Conservation (phyloP, 2,888 invertebrate species). For the Conomelus anceps region DNA sequence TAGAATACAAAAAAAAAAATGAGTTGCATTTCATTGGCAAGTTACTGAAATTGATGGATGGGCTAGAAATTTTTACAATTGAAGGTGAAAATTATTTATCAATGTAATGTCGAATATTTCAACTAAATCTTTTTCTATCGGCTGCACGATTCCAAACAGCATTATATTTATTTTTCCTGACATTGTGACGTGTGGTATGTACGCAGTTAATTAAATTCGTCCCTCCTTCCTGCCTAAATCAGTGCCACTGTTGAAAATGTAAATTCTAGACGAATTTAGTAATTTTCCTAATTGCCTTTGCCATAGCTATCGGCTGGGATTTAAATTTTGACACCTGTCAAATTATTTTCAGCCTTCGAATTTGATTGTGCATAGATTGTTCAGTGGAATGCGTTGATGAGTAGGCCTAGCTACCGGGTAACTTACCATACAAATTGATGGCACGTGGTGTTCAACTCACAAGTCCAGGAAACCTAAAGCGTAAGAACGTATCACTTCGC, state of each 20-base stretch:
- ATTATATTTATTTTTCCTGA: not conserved
- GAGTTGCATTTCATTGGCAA: no score
- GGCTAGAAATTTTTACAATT: no score
- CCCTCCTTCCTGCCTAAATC: not conserved
- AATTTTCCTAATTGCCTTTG: not conserved
- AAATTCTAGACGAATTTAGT: not conserved
- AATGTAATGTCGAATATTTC: no score
- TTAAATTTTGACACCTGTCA: not conserved
- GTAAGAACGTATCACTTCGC: no score
- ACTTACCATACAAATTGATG: not conserved
- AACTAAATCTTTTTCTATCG: no score
- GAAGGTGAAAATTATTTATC: no score
- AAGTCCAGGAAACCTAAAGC: no score
- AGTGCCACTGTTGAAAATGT: not conserved
- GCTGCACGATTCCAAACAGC: not conserved
- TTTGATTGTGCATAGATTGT: not conserved
- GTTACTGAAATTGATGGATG: no score
- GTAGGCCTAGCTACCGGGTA: not conserved
- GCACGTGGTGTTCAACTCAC: not conserved
- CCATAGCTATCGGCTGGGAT: not conserved
- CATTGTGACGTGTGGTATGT: not conserved
- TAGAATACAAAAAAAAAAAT: no score
- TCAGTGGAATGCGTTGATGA: not conserved
- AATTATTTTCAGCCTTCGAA: not conserved
- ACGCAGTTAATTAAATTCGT: not conserved